Base-by-base conservation (phyloP, 64 coral and sea anemone genomes). In the Montipora capricornis region DNA sequence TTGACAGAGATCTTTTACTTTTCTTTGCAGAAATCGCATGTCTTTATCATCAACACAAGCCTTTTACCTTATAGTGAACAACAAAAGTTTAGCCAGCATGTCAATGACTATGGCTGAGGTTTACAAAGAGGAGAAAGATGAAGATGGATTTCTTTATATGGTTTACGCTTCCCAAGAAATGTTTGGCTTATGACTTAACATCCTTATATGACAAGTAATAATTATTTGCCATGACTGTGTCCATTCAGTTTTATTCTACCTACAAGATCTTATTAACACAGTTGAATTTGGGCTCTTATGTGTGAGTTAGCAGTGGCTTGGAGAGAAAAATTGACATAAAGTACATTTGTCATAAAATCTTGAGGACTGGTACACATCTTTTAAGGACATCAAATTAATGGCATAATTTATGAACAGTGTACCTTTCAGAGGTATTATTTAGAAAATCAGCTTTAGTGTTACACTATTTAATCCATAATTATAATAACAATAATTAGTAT, bases 81-180 rank as follows among this genome's bases (percentile, higher is more conserved):
- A 99, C 95, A 99, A 99, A 73, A 99, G 98, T 62, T 90, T 99
- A 94, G 98, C 95, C 24, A 99, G 98, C 80, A 96, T 99, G 95
- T 99, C 98, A 57, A 99, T 96, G 92, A 96, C 98, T 13, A 95
- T 99, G 87, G 92, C 92, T 3, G 98, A 99, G 66, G 83, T 99
- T 88, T 99, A 96, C 92, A 94, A 93, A 73, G 98, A 99, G 75
- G 98, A 99, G 70, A 99, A 99, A 87, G 98, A 99, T 86, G 98
- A 99, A 89, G 98, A 99, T 95, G 98, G 98, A 76, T 99, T 99
- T 76, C 90, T 99, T 7, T 99, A 99, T 81, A 99, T 99, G 98
- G 98, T 99, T 19, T 99, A 99, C 90, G 98, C 98, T 60, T 99
- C 98, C 6, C 98, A 99, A 92, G 98, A 99, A 87, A 99, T 99